Base-by-base conservation (phyloP, 2,888 invertebrate species). In the Plusia festucae region DNA sequence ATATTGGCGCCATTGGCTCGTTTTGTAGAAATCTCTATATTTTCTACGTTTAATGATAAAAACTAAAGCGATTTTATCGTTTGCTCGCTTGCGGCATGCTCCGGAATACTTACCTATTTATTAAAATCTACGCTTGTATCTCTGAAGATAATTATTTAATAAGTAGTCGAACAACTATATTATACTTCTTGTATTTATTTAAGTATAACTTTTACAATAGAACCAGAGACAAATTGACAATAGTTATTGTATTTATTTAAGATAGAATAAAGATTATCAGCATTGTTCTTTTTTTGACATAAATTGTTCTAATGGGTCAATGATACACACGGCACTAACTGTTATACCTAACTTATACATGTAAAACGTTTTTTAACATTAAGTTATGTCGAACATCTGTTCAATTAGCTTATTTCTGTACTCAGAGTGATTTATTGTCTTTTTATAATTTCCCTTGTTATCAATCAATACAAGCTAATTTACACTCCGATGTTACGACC, bases 1-100 rank as follows among this genome's bases (percentile, higher is more conserved):
- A 82, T 85, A 87, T 82, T 87, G 90, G 78, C 82, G 80, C 76
- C 82, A 76, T 69, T 68, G 68, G 60, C 72, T 78, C 46, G 67
- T 74, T 82, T 76, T 70, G 59, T 76, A 82, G 82, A 80, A 81
- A 81, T 81, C 79, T 78, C 69, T 78, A 76, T 78, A 76, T 76
- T 79, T 81, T 81, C 76, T 81, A 78, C 24, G 53, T 60, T 44
- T 59, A 66, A 57, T 58, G 20, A 34, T 66, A 75, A 80, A 80
- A 80, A 74, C 61, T 65, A 61, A 54, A 49, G 54, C 54, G 60
- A 62, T 72, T 64, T 60, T 66, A 63, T 60, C 65, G 56, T 34
- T 30, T 57, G 40, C 16, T 65, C 40, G 68, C 54, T 57, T 49
- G 51, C 16, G 53, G 46, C 27, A 15, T 7, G 16, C 8, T 44